Base-by-base conservation (phyloP, 1,140 invertebrate genomes). In the Periplaneta americana region DNA sequence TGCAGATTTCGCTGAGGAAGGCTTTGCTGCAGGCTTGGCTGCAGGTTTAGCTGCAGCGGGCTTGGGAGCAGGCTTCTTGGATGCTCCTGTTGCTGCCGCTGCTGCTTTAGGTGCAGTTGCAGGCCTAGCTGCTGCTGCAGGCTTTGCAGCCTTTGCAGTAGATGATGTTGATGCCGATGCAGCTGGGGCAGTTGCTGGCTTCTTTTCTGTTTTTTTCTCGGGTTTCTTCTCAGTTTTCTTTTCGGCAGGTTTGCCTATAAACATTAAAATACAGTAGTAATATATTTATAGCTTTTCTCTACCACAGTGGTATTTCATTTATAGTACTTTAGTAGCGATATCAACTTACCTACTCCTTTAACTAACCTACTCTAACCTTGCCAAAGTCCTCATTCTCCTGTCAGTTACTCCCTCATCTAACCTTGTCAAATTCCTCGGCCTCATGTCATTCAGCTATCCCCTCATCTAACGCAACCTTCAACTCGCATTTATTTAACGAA, bases 21-120 rank as follows among this genome's bases (percentile, higher is more conserved):
- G 87, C 83, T 91, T 89, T 10, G 86, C 84, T 82, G 90, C 88
- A 85, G 91, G 90, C 85, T 94, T 93, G 18, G 90, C 86, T 78
- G 86, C 88, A 82, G 88, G 87, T 84, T 89, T 89, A 74, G 90
- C 88, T 77, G 81, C 39, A 74, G 87, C 87, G 84, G 91, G 90
- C 86, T 92, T 91, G 86, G 87, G 66, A 84, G 83, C 88, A 83
- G 89, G 89, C 82, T 85, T 83, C 36, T 82, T 83, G 37, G 88
- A 82, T 31, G 79, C 32, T 81, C 78, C 81, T 77, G 84, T 75
- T 28, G 84, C 80, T 74, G 82, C 66, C 34, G 48, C n/a, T 22
- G 82, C 78, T 78, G 83, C 82, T 31, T 86, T 85, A 0, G 82
- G 79, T 34, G 84, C 84, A 34, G 85, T 82, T 9, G 85, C 84